phyloP scores from a whole-genome alignment of 1,140 invertebrate genomes.

The Cephus cinctus region DNA sequence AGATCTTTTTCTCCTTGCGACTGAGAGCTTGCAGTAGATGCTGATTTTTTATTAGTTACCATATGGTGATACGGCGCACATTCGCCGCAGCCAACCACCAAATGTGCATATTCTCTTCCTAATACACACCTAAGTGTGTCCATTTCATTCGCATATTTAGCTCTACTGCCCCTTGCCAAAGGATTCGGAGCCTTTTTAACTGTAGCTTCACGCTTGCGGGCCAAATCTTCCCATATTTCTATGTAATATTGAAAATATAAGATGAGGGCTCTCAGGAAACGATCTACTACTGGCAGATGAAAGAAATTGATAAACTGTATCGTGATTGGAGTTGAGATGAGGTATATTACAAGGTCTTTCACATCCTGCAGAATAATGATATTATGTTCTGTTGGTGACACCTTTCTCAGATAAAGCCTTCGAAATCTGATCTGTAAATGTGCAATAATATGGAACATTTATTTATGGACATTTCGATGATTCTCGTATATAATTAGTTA shows the following conservation, averaged over 20 bases:
- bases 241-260: conserved; percentile 64
- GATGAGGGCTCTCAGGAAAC: conserved; percentile 62
- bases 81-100: conserved; percentile 57
- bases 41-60: conserved; percentile 50
- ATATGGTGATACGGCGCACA: conserved; percentile 61
- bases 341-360: conserved; percentile 64
- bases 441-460: conserved; percentile 13
- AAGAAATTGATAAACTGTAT: conserved; percentile 61
- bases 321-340: conserved; percentile 55
- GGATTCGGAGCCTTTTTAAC: conserved; percentile 60
- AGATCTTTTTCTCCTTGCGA: conserved; percentile 63
- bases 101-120: conserved; percentile 60
- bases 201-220: conserved; percentile 55
- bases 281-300: conserved; percentile 60
- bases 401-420: conserved; percentile 58
- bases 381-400: conserved; percentile 54
- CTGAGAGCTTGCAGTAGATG: conserved; percentile 28
- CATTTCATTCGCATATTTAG: conserved; percentile 58
- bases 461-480: conserved; percentile 3
- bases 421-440: conserved; percentile 60
- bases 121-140: conserved; percentile 59
- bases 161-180: conserved; percentile 56
- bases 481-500: not conserved
- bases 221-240: conserved; percentile 60
- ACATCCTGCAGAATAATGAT: conserved; percentile 64